Conservation (phyloP, 2,113 vertebrate genomes). For the Anguilla japonica region DNA sequence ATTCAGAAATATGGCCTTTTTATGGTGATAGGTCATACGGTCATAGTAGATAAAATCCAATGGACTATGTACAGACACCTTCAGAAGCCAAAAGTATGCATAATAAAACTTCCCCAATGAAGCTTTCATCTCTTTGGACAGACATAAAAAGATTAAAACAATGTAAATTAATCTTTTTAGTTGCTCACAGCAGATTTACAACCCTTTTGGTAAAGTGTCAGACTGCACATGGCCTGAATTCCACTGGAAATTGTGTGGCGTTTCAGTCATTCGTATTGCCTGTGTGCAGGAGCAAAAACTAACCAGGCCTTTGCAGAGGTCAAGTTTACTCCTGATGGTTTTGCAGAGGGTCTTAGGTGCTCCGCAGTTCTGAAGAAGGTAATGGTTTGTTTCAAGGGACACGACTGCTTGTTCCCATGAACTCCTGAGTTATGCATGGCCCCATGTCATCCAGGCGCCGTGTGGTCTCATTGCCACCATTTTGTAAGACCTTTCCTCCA, state of each 20-base stretch:
- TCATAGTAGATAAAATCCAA: not conserved
- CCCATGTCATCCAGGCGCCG: too few relatives aligned
- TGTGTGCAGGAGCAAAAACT: too few relatives aligned
- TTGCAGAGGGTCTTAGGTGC: too few relatives aligned
- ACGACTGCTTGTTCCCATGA: too few relatives aligned
- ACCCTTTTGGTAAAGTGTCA: not conserved
- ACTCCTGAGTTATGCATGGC: too few relatives aligned
- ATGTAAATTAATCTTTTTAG: not conserved
- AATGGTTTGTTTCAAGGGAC: too few relatives aligned
- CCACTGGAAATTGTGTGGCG: not conserved
- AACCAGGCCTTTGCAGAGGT: too few relatives aligned
- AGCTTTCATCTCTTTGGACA: not conserved
- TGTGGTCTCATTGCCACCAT: too few relatives aligned
- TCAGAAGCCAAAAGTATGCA: not conserved
- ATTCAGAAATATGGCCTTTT: not conserved
- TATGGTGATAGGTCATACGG: not conserved
- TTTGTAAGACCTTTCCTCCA: too few relatives aligned
- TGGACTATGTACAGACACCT: not conserved
- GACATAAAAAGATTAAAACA: not conserved
- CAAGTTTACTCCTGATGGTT: too few relatives aligned
- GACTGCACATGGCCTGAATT: not conserved
- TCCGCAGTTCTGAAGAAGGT: too few relatives aligned
- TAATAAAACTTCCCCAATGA: not conserved
- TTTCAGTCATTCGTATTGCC: too few relatives aligned
- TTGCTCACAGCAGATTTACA: not conserved